Evolutionary conservation across 2,113 vertebrate species (phyloP), one percentile per base, ranked within the genome.

Genomic region (Phaetusa simplex): DNA sequence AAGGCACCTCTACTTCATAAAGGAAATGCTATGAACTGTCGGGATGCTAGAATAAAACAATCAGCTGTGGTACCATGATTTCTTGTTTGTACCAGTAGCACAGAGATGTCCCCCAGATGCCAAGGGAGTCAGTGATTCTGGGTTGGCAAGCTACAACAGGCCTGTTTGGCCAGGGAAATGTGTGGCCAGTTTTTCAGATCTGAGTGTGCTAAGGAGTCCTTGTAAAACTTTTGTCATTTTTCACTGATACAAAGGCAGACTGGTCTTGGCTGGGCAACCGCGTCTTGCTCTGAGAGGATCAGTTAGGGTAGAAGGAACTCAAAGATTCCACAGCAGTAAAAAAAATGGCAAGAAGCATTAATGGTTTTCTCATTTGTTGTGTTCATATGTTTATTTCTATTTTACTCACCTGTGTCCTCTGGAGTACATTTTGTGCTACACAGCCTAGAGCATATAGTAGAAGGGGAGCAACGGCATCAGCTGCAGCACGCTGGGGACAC

Each of bases 341-440:
- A 78, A 77, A 74, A 70, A 55, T 14, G 30, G 15, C 22, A 82
- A 86, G 94, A 91, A 73, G 8, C 4, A 7, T 66, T 59, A 81
- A 86, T 73, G 38, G 4, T 80, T 95, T 96, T 95, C 49, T 79
- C 65, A 87, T 94, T 88, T 90, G 17, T 90, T 76, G 15, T 58
- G n/a, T 76, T 78, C 38, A 5, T 88, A 29, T 76, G 11, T 76
- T 94, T 79, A 64, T 85, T 92, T 93, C 77, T 81, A 0, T 76
- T 93, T 94, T 42, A 77, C 58, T 90, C 69, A 96, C 80, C 64
- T 93, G 20, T 74, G 56, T 94, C 27, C 59, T 94, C 84, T 88
- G 65, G 36, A 94, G 76, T 59, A 88, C 52, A 56, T 76, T 95
- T 82, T 85, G 73, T 92, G 71, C 61, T 73, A 9, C 40, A 49